phyloP scores from a whole-genome alignment of 2,797 vertebrate genomes.

The Aldrovandia affinis region DNA sequence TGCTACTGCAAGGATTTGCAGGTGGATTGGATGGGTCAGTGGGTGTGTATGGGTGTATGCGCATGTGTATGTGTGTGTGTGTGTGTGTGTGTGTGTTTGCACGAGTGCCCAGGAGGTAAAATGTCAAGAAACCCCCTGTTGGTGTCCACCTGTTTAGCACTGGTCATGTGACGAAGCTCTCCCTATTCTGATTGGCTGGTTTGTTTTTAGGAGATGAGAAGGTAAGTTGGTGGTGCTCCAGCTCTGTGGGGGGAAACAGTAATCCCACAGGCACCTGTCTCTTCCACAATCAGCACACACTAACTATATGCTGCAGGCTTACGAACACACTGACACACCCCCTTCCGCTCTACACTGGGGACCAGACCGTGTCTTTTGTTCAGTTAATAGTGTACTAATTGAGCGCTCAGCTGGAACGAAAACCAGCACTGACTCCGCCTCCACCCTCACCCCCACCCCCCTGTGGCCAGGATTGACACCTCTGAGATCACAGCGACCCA shows the following conservation, averaged over 20 bases:
- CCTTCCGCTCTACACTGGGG: neutral
- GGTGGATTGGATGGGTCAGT: neutral
- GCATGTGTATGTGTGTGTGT: neutral
- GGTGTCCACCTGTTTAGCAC: constrained; percentile 23
- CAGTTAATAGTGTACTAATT: neutral
- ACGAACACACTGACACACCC: neutral
- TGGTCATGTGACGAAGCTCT: constrained; percentile 24
- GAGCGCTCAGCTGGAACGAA: neutral
- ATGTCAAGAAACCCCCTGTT: constrained; percentile 24
- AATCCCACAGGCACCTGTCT: constrained; percentile 29
- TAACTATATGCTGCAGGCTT: neutral
- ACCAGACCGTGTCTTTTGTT: neutral
- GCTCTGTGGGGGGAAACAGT: constrained; percentile 22
- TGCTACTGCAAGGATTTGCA: neutral
- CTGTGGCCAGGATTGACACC: neutral
- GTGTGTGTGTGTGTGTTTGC: neutral
- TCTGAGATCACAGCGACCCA: neutral
- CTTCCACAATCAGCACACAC: neutral
- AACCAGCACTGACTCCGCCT: neutral
- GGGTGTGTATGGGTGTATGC: neutral
- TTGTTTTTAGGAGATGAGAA: constrained; percentile 5
- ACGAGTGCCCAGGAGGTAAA: neutral
- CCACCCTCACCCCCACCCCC: neutral
- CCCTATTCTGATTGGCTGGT: constrained; percentile 9
- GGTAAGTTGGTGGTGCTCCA: constrained; percentile 22